Percentiles rank a stretch among this genome's conserved stretches.
These are phyloP conservation scores for Varanus salvator DNA, from an alignment of 2,113 vertebrate species.

Conservation along the genomic window DNA sequence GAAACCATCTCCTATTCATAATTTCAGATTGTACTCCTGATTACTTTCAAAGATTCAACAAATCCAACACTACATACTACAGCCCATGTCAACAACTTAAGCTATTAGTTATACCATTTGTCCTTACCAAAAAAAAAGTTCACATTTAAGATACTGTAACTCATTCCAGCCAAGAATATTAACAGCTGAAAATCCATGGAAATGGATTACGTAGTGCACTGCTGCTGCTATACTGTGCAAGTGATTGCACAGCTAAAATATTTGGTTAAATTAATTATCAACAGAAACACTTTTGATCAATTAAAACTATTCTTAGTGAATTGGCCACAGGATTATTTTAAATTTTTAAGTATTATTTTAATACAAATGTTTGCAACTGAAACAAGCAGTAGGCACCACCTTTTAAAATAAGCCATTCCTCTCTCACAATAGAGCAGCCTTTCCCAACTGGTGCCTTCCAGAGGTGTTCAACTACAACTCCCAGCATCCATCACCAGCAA, in stretches of 20 bases:
- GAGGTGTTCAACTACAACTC: too few relatives aligned
- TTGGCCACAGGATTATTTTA: background rate
- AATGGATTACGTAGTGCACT: background rate
- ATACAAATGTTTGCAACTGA: background rate
- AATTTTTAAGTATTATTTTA: background rate
- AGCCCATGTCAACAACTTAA: background rate
- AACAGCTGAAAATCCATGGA: background rate
- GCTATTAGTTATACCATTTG: background rate
- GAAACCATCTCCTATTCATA: background rate
- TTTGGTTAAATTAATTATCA: background rate
- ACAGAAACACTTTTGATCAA: background rate
- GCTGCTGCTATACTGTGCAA: background rate
- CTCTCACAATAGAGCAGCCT: background rate
- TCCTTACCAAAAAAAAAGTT: background rate
- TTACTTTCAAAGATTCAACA: background rate
- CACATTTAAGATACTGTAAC: conserved; percentile 5
- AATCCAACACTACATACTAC: background rate
- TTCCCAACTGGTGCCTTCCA: too few relatives aligned
- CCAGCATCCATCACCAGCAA: too few relatives aligned
- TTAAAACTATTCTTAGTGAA: conserved; percentile 4
- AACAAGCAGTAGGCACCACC: background rate
- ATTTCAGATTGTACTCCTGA: background rate
- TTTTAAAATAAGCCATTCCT: background rate
- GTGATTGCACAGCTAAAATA: background rate
- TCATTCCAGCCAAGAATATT: background rate